These are phyloP conservation scores for Pangasius macronema DNA, from an alignment of 2,797 vertebrate species.

Conservation along the genomic window DNA sequence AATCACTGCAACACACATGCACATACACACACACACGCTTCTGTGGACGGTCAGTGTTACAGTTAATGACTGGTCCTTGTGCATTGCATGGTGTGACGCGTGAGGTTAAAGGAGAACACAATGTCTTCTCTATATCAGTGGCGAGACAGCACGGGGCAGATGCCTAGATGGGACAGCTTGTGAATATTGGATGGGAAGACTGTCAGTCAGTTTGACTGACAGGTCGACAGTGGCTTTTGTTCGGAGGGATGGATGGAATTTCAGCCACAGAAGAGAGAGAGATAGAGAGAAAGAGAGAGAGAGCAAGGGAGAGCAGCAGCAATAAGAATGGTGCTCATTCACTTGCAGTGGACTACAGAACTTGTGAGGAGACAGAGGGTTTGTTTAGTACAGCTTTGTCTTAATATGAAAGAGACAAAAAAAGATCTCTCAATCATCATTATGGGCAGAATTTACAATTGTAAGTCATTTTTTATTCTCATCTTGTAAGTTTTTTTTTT, in stretches of 20 bases:
- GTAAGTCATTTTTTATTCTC: neutral
- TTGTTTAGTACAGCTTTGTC: conserved; percentile 6
- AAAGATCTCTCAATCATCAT: neutral
- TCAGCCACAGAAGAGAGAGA: conserved; percentile 62
- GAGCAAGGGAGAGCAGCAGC: conserved; percentile 6
- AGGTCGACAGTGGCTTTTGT: conserved; percentile 75
- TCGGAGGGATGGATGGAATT: conserved; percentile 74
- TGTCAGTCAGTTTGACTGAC: conserved; percentile 77
- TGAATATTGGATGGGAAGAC: conserved; percentile 83
- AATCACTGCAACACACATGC: conserved; percentile 22
- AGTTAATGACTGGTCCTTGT: conserved; percentile 14
- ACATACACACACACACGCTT: neutral
- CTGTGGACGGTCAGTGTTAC: conserved; percentile 4
- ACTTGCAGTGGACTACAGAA: neutral
- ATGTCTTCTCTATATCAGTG: conserved; percentile 52
- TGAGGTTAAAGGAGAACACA: conserved; percentile 49
- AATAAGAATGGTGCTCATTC: neutral
- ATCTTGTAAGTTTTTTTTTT: neutral
- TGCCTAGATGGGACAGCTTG: conserved; percentile 73
- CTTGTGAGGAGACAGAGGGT: neutral
- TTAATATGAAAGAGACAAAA: neutral
- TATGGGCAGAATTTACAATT: neutral
- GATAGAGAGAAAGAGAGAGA: conserved; percentile 4
- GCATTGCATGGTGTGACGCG: conserved; percentile 29
- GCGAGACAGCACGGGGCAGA: conserved; percentile 68